Evolutionary conservation across 2,888 invertebrate species (phyloP).

Genomic region (Drosophila tripunctata): DNA sequence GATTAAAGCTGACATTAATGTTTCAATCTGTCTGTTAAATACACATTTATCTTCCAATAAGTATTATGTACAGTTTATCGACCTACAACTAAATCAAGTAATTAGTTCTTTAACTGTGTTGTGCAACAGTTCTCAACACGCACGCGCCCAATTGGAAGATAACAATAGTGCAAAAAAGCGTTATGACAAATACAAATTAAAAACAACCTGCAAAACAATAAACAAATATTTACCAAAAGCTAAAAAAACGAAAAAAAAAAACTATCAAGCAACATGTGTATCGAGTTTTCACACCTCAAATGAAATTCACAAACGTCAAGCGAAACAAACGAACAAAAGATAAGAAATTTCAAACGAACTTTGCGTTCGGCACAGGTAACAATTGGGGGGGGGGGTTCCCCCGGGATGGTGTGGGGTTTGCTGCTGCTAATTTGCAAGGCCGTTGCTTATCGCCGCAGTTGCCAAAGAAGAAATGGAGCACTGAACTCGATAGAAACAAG

Average conservation of each 20-base stretch:
- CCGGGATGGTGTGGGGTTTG: background rate
- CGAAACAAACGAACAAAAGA: constrained; percentile 53
- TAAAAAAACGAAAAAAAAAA: constrained; percentile 32
- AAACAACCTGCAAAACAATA: constrained; percentile 58
- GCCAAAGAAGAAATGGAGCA: constrained; percentile 36
- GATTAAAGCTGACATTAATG: too few relatives aligned
- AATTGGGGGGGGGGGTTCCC: background rate
- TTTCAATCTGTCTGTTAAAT: too few relatives aligned
- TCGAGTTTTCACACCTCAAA: constrained; percentile 66
- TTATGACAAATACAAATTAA: constrained; percentile 56
- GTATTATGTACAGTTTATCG: too few relatives aligned
- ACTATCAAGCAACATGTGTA: constrained; percentile 55
- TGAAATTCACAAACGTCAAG: constrained; percentile 48
- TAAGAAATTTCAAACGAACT: constrained; percentile 36
- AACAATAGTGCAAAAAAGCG: constrained; percentile 25
- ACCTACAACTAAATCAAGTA: too few relatives aligned
- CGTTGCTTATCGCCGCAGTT: constrained; percentile 65
- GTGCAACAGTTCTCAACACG: constrained; percentile 27
- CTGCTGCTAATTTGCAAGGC: constrained; percentile 71
- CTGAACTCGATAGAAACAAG: constrained; percentile 38
- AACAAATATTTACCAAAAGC: constrained; percentile 53
- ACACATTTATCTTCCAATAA: too few relatives aligned
- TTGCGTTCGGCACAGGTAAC: background rate
- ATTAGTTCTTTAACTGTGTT: background rate
- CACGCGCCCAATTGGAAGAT: constrained; percentile 46